These are phyloP conservation scores for Ormyrus nitidulus DNA, from an alignment of 2,888 invertebrate species.

Conservation along the genomic window DNA sequence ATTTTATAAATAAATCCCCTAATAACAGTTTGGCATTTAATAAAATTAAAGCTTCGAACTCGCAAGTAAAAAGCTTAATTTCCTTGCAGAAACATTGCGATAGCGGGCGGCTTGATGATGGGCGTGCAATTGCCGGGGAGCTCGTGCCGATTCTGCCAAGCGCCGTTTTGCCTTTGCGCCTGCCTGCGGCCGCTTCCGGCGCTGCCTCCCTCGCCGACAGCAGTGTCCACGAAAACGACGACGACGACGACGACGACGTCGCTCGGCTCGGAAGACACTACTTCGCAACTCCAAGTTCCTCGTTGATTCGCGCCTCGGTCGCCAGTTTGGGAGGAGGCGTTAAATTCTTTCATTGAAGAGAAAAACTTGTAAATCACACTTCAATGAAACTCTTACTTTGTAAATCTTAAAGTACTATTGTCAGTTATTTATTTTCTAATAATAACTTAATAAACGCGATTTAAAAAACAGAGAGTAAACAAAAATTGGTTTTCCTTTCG, in stretches of 20 bases:
- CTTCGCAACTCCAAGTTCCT: not conserved
- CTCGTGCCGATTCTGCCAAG: conserved; percentile 43
- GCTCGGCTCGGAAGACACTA: not conserved
- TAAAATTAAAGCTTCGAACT: no score
- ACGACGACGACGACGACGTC: not conserved
- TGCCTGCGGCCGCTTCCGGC: conserved; percentile 19
- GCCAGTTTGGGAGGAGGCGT: no score
- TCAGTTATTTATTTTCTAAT: no score
- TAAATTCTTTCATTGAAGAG: no score
- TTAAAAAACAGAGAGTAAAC: no score
- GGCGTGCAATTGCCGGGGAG: conserved; percentile 35
- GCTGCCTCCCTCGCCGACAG: not conserved
- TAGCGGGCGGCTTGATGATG: conserved; percentile 47
- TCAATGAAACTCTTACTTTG: no score
- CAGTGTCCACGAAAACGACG: not conserved
- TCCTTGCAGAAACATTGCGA: conserved; percentile 42
- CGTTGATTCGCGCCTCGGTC: conserved; percentile 1
- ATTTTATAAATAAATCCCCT: no score
- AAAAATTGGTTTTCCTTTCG: no score
- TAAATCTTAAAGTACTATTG: no score
- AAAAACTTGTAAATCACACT: no score
- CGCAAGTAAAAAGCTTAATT: not conserved
- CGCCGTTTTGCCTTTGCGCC: conserved; percentile 42
- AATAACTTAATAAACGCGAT: no score
- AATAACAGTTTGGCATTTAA: no score